Base-by-base conservation (phyloP, 23 tunicate genomes). In the Trididemnum clinides region DNA sequence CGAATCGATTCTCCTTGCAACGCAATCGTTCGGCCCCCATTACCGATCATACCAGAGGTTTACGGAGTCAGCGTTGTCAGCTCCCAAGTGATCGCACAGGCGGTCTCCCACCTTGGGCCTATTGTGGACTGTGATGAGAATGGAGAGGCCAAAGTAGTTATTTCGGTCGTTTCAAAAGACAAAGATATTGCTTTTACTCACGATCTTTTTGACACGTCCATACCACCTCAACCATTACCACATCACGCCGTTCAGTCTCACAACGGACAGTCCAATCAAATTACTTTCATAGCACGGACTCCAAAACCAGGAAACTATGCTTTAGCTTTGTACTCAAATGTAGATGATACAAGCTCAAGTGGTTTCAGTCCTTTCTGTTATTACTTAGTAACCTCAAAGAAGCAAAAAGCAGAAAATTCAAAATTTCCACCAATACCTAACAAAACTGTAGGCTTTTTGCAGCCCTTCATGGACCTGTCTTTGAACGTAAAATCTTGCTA, bases 81-180 rank as follows among this genome's bases (percentile, higher is more conserved):
- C 26, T 27, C 64, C 10, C 72, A 64, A 1, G 5, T 78, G 6
- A 77, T 33, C 2, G 72, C 87, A 1, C 36, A 27, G 34, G 54
- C 94, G 4, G 27, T 62, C 28, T 71, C 83, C 0, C 94, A 89
- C 62, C 39, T 27, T 1, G 88, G 94, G 1, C 85, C 95, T 0
- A 58, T 85, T 2, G 77, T 90, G 29, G 77, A 78, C 20, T 90
- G 95, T 57, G 90, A 90, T 50, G 51, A 64, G 66, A 64, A 81
- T 19, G 95, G 95, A 22, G 90, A 85, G 44, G 95, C 90, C 0
- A 36, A 51, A 5, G 57, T 90, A 0, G 81, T 78, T 20, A 18
- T 89, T 33, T n/a, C 30, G 28, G 32, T 66, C 0, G 34, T 74
- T 0, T 44, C 57, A 22, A 49, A 32, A 2, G 50, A 84, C 28